Base-by-base conservation (phyloP, 2,888 invertebrate species). In the Ophion ventricosus region DNA sequence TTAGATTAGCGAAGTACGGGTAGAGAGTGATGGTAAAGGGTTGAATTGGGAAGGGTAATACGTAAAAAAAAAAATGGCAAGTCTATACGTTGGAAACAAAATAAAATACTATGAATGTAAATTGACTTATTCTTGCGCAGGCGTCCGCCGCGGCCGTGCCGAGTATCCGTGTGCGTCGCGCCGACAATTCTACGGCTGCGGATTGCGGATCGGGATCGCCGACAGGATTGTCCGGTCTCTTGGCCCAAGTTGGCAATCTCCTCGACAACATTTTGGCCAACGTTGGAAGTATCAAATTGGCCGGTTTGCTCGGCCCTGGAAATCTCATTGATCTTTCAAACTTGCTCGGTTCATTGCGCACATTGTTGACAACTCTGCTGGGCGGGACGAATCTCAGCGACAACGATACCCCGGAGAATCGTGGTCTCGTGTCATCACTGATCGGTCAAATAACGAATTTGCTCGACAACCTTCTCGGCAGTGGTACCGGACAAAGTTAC, bases 231-330 rank as follows among this genome's bases (percentile, higher is more conserved):
- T 49, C 17, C 5, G 79, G 56, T 0, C 10, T 72, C 2, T 70
- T 84, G 78, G 0, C 2, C 29, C 40, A 72, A 29, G 10, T 84
- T 17, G 79, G 81, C 10, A 75, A 75, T 61, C 74, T 84, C 5
- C 35, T 84, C 8, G 79, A 66, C 57, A 75, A 75, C 11, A 3
- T 84, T 56, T 20, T 84, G 40, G 57, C 25, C 25, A 84, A 82
- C 20, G 8, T 84, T 1, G 35, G 4, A 3, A 0, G 1, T 0
- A 10, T 84, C 2, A 57, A 29, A 3, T 2, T 29, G 1, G 26
- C 17, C 4, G 63, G 67, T 10, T 7, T 77, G 23, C n/a, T 54
- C 1, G 77, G 69, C 0, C 3, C 26, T 1, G 59, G 76, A 2
- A 61, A 57, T 69, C 63, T 74, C 2, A 11, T 84, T 1, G 26